These are phyloP conservation scores for Paraplagusia blochii DNA, from an alignment of 2,113 vertebrate genomes.

Conservation along the genomic window DNA sequence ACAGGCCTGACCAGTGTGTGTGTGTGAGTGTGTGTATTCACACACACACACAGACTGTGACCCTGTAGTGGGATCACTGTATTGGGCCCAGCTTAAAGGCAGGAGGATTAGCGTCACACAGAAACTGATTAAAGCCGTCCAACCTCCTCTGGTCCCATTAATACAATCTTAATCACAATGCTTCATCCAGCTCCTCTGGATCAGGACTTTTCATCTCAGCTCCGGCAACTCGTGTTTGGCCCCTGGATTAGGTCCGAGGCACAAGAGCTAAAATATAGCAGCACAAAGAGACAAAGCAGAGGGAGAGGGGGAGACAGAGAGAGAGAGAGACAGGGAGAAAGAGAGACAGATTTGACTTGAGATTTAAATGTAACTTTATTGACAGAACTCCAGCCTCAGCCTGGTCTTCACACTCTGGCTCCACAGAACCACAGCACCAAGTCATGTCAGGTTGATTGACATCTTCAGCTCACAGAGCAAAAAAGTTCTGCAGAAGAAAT, in stretches of 20 bases:
- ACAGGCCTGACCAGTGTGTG: slow-evolving; percentile 26
- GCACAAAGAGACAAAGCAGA: slow-evolving; percentile 17
- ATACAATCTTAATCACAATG: slow-evolving; percentile 83
- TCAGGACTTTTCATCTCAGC: slow-evolving; percentile 77
- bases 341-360: too few relatives aligned
- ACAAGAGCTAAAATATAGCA: slow-evolving; percentile 53
- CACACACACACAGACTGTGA: too few relatives aligned
- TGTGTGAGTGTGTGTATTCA: slow-evolving; percentile 9
- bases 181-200: slow-evolving; percentile 74
- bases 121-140: slow-evolving; percentile 82
- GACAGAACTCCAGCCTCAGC: too few relatives aligned
- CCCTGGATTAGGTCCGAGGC: slow-evolving; percentile 69
- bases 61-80: slow-evolving; percentile 55
- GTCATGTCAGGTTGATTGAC: too few relatives aligned
- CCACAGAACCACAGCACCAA: too few relatives aligned
- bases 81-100: slow-evolving; percentile 73
- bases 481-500: too few relatives aligned
- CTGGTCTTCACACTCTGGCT: too few relatives aligned
- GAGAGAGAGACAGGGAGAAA: too few relatives aligned
- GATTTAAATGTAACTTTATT: too few relatives aligned
- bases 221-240: slow-evolving; percentile 73
- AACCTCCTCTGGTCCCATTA: slow-evolving; percentile 80
- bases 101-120: slow-evolving; percentile 75
- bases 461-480: too few relatives aligned
- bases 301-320: background rate